These are phyloP conservation scores for Oryzias javanicus DNA, from an alignment of 2,113 vertebrate species.

Conservation along the genomic window DNA sequence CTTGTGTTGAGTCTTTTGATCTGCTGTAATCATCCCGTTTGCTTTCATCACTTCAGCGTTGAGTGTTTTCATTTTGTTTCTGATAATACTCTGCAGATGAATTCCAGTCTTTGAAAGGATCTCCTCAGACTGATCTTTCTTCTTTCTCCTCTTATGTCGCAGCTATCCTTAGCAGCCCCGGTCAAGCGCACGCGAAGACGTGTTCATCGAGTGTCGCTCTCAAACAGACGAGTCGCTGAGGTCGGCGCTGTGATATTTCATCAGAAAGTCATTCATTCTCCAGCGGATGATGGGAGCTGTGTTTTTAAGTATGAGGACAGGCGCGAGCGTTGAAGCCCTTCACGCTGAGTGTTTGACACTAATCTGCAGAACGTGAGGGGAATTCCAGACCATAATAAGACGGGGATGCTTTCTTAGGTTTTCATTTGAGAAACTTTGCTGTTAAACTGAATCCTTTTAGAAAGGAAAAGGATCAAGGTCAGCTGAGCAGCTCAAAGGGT, in stretches of 20 bases:
- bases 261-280: too few species aligned
- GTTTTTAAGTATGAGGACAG: too few species aligned
- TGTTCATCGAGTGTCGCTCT: neutral
- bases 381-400: too few species aligned
- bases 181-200: constrained; percentile 7
- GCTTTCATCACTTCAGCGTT: constrained; percentile 2
- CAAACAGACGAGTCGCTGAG: constrained; percentile 2
- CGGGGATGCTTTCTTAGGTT: too few species aligned
- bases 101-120: constrained; percentile 5
- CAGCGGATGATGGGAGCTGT: too few species aligned
- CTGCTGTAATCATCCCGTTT: constrained; percentile 2
- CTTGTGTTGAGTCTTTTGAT: constrained; percentile 8
- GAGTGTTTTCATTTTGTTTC: constrained; percentile 9
- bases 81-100: constrained; percentile 6
- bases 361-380: too few species aligned
- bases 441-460: too few species aligned
- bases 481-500: too few species aligned
- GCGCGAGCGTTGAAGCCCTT: too few species aligned
- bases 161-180: constrained; percentile 6
- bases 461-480: too few species aligned
- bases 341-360: too few species aligned
- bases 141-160: neutral
- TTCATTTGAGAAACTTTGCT: too few species aligned
- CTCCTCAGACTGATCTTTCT: constrained; percentile 5
- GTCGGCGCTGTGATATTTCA: neutral